Conservation (phyloP, 2,797 vertebrate species). For the Acestrorhynchus altus region DNA sequence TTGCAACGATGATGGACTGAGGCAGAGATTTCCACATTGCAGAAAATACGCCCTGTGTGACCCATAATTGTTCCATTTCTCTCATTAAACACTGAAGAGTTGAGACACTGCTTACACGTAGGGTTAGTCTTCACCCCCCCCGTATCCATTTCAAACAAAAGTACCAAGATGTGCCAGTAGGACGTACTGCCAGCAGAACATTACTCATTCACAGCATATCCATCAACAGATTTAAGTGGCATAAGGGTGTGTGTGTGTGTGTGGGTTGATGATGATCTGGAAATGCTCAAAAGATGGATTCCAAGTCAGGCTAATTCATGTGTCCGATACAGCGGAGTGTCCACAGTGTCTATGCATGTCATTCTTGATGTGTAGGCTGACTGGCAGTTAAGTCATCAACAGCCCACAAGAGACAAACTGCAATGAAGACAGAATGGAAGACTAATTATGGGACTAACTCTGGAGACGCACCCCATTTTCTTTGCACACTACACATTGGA, state of each 20-base stretch:
- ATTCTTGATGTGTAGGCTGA: conserved; percentile 5
- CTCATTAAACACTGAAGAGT: conserved; percentile 14
- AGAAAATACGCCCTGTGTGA: conserved; percentile 13
- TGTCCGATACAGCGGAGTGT: not conserved
- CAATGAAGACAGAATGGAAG: conserved; percentile 1
- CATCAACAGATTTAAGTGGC: not conserved
- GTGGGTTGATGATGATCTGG: not conserved
- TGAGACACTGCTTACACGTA: not conserved
- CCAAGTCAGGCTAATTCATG: not conserved
- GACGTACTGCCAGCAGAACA: not conserved
- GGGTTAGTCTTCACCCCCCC: not conserved
- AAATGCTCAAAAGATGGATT: not conserved
- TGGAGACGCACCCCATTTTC: not conserved
- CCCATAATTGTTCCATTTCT: not conserved
- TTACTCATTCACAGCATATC: not conserved
- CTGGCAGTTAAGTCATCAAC: not conserved
- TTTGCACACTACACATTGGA: not conserved
- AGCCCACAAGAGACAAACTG: not conserved
- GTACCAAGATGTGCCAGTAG: not conserved
- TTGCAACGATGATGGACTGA: conserved; percentile 10
- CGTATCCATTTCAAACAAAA: not conserved
- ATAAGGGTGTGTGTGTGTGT: not conserved
- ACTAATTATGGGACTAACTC: not conserved
- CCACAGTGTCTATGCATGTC: not conserved
- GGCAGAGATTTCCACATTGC: conserved; percentile 23